These are phyloP conservation scores for Drosophila carrolli DNA, from an alignment of 1,140 invertebrate genomes.

Conservation along the genomic window DNA sequence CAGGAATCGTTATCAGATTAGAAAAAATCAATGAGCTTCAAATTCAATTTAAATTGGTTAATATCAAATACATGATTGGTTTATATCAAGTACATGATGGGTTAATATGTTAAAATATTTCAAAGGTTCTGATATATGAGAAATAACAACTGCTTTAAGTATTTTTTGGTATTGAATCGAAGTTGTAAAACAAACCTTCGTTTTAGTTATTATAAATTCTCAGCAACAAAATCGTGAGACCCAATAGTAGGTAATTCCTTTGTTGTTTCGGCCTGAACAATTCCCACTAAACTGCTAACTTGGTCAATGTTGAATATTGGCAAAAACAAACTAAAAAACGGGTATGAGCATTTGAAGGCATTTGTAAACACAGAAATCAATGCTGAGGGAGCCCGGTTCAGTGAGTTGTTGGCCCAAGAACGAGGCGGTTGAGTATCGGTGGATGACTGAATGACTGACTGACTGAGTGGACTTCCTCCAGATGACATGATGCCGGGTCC, in stretches of 20 bases:
- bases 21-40: no score
- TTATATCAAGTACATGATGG: no score
- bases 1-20: no score
- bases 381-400: constrained; percentile 44
- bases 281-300: constrained; percentile 45
- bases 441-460: background rate
- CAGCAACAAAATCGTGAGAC: no score
- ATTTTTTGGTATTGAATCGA: no score
- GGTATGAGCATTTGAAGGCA: constrained; percentile 54
- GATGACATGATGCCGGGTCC: constrained; percentile 40
- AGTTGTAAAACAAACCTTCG: no score
- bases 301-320: constrained; percentile 77
- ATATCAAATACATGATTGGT: no score
- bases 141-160: no score
- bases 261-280: constrained; percentile 7
- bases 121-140: no score
- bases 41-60: no score
- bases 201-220: no score
- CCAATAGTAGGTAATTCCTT: constrained; percentile 14
- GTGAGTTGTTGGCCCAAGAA: constrained; percentile 65
- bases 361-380: constrained; percentile 59
- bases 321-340: constrained; percentile 42
- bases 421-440: constrained; percentile 41
- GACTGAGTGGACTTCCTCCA: background rate
- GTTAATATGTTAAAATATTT: no score